Base-by-base conservation (phyloP, 2,888 invertebrate species). In the Drosophila atripex region DNA sequence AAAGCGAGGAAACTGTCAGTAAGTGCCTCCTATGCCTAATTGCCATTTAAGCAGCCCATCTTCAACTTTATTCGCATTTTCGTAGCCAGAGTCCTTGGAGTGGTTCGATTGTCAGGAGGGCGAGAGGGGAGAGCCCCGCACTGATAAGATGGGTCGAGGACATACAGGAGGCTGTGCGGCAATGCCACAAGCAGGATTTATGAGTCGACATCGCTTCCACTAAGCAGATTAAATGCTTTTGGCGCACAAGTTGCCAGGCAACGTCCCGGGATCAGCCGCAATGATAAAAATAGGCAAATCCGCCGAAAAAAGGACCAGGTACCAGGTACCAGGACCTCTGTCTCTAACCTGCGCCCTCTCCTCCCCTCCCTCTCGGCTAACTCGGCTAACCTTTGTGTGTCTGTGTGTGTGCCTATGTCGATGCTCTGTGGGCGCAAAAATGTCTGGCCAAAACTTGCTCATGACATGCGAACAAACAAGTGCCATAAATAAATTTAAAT, bases 401-500 rank as follows among this genome's bases (percentile, higher is more conserved):
- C 14, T 47, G 54, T 18, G 9, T 38, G 9, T 46, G 45, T 35
- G 35, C 18, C 32, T n/a, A 16, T 32, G 39, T 68, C 47, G 68
- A 54, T 38, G 35, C 35, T 30, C 47, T 55, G 18, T 16, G 55
- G 35, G 46, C 69, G 38, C 50, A 66, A 56, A 66, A 65, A 65
- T 64, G 63, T 64, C 68, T 70, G 69, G 69, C 64, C 55, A 54
- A 70, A 70, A 70, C 70, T 70, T 64, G 66, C 82, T 46, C 73
- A 43, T 80, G 52, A 64, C 56, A 72, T 55, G 73, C 69, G 56
- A 56, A 68, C 68, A 73, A 86, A 64, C 68, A 71, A 75, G 61
- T 59, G 66, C 73, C 76, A 86, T 84, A 86, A 86, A 86, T 82
- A 87, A 76, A 82, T 87, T 85, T 80, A 85, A 83, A 87, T 85